A percentile compares a stretch with the other conserved stretches of the same genome.
phyloP scores from a whole-genome alignment of 2,888 invertebrate genomes.

The Amblyjoppa proteus region DNA sequence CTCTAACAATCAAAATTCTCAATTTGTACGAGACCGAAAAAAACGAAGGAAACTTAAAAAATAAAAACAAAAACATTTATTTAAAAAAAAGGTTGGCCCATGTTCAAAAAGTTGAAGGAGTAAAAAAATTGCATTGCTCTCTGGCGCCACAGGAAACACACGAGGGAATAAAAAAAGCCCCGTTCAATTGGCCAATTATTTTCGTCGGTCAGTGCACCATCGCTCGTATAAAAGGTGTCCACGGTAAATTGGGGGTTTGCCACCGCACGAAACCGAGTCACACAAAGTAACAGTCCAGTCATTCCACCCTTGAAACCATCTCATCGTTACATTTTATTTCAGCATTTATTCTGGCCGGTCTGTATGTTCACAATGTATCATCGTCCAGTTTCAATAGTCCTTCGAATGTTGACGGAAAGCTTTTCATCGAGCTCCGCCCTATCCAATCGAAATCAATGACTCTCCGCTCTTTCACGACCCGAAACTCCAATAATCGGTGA shows the following conservation, averaged over 20 bases:
- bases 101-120: neutral
- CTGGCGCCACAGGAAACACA: constrained; percentile 47
- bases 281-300: constrained; percentile 71
- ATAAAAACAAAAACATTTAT: neutral
- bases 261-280: constrained; percentile 72
- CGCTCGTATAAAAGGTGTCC: constrained; percentile 55
- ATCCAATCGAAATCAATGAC: constrained; percentile 56
- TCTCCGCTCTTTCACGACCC: constrained; percentile 11
- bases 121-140: constrained; percentile 42
- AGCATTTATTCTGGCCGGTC: constrained; percentile 19
- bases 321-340: constrained; percentile 28
- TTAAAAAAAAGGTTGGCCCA: neutral
- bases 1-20: neutral
- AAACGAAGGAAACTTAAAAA: neutral
- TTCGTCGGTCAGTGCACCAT: constrained; percentile 59
- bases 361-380: constrained; percentile 1
- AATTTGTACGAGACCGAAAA: neutral
- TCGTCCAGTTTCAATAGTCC: constrained; percentile 5
- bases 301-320: constrained; percentile 18
- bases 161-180: constrained; percentile 70
- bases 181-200: constrained; percentile 76
- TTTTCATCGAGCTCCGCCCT: neutral
- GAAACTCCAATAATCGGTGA: neutral
- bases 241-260: constrained; percentile 74
- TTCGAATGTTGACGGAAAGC: neutral